These are phyloP conservation scores for Orthonevra nobilis DNA, from an alignment of 2,888 invertebrate species.

Conservation along the genomic window DNA sequence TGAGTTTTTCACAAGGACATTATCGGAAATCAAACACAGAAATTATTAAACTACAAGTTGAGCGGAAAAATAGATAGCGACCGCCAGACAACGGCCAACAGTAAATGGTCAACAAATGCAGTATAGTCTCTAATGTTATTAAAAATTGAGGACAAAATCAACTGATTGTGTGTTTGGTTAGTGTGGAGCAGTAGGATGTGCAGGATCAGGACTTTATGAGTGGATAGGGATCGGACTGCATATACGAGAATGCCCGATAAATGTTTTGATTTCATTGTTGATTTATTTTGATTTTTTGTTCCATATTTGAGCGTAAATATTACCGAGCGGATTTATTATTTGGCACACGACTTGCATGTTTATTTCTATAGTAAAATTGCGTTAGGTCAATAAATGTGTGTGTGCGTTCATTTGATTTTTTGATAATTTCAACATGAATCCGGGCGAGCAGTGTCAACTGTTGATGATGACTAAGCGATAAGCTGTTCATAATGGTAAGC, in stretches of 20 bases:
- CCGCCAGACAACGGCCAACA: not conserved
- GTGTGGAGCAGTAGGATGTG: not conserved
- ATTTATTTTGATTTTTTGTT: not conserved
- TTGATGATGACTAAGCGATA: not conserved
- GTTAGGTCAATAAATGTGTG: no score
- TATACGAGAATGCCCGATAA: conserved; percentile 27
- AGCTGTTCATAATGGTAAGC: no score
- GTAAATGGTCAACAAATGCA: not conserved
- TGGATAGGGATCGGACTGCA: not conserved
- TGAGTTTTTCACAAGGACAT: conserved; percentile 20
- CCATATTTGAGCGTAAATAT: conserved; percentile 15
- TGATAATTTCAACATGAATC: not conserved
- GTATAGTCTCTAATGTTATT: not conserved
- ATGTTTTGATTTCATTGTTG: conserved; percentile 25
- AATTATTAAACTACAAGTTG: conserved; percentile 15
- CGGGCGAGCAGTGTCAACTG: not conserved
- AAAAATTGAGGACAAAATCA: not conserved
- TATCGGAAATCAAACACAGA: conserved; percentile 33
- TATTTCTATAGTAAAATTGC: no score
- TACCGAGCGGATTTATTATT: not conserved
- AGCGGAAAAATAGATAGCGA: conserved; percentile 26
- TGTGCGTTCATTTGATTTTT: not conserved
- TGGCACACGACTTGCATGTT: not conserved
- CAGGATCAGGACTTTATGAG: conserved; percentile 19
- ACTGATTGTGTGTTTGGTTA: not conserved